Conservation (phyloP, 2,113 vertebrate species). For the Glareola pratincola region DNA sequence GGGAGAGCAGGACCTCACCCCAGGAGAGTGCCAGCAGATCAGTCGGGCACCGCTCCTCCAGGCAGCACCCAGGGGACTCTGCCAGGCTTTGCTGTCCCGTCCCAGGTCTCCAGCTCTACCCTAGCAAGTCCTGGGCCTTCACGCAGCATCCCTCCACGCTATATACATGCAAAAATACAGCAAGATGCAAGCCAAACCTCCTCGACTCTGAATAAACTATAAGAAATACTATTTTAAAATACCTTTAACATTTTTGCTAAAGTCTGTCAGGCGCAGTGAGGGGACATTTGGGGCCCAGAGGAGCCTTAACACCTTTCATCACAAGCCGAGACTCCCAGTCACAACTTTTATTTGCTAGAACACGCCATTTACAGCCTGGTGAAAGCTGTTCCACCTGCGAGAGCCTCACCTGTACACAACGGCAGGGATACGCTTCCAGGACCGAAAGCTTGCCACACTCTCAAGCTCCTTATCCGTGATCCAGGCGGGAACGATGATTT, state of each 20-base stretch:
- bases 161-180: not conserved
- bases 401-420: constrained; percentile 91
- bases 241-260: not conserved
- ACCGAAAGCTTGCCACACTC: constrained; percentile 93
- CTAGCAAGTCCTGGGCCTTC: not conserved
- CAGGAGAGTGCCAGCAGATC: not conserved
- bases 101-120: not conserved
- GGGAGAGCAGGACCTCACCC: not conserved
- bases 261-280: not conserved
- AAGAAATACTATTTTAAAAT: not conserved
- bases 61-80: not conserved
- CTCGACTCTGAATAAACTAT: not conserved
- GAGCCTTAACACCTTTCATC: not conserved
- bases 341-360: not conserved
- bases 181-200: not conserved
- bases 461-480: constrained; percentile 97
- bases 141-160: too few species aligned
- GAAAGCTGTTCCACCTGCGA: not conserved
- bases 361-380: rapidly evolving
- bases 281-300: not conserved
- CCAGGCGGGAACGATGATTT: constrained; percentile 93
- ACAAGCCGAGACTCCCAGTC: not conserved
- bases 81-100: not conserved
- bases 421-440: constrained; percentile 96
- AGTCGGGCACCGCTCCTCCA: too few species aligned